Conservation (phyloP, 1,140 invertebrate genomes). For the Berghia stephanieae region DNA sequence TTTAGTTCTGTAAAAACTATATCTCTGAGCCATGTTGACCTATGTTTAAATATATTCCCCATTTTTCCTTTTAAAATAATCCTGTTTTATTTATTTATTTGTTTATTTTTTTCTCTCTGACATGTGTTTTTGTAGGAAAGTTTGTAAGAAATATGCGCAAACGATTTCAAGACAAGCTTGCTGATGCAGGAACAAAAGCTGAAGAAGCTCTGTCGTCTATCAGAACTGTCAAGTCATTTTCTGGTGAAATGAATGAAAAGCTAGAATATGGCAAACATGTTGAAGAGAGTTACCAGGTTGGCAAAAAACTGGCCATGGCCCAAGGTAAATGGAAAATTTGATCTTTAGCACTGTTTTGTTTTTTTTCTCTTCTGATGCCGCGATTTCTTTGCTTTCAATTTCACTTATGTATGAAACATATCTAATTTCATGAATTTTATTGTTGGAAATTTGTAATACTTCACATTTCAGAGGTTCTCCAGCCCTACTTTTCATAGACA, state of each 20-base stretch:
- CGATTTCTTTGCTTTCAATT: neutral
- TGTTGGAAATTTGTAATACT: neutral
- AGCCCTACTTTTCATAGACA: no score
- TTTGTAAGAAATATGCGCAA: slow-evolving; percentile 59
- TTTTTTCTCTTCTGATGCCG: no score
- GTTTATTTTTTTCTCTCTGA: no score
- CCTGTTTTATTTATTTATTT: no score
- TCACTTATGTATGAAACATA: neutral
- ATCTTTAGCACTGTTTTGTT: no score
- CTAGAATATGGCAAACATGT: slow-evolving; percentile 54
- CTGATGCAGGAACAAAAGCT: slow-evolving; percentile 59
- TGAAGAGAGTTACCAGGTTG: slow-evolving; percentile 59
- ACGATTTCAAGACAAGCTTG: slow-evolving; percentile 62
- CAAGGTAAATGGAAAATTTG: slow-evolving; percentile 58
- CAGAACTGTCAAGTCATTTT: slow-evolving; percentile 62
- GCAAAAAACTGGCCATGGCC: slow-evolving; percentile 58
- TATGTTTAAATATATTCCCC: no score
- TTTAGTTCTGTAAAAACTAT: no score
- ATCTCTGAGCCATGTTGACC: no score
- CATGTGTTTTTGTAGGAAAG: no score
- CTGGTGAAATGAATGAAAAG: slow-evolving; percentile 53
- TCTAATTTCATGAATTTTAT: no score
- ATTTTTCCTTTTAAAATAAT: no score
- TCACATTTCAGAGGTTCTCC: neutral
- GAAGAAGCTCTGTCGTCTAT: slow-evolving; percentile 61